Evolutionary conservation across 92 coral and sea anemone species (phyloP), one percentile per base, ranked within the genome.

Genomic region (Pocillopora meandrina): DNA sequence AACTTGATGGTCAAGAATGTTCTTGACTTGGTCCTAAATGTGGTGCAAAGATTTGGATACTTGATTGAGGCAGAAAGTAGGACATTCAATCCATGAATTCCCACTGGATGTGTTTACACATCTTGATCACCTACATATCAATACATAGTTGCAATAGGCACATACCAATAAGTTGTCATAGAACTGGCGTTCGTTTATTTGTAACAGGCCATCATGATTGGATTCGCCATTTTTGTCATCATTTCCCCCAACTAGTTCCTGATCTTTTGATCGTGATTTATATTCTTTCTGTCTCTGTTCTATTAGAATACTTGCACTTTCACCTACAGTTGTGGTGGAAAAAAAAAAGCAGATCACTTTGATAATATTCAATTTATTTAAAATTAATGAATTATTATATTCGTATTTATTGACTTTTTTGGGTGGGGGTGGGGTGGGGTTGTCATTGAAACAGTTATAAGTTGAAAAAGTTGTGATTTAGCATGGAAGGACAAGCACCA

Each of bases 81-180:
- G 61, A 57, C 14, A 57, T 57, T 57, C 11, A 14, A 9, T 14
- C 14, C 61, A 57, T 57, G 10, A 9, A 57, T 57, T 57, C 14
- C 31, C 66, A 62, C 4, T 62, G 66, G 66, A 62, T 69, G 16
- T 69, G 31, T 26, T 26, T 26, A 26, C 31, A 26, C 31, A 26
- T 26, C 31, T 26, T 26, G 0, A 26, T 26, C 31, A 26, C 31
- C 31, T 26, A 26, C 31, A 26, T 26, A 26, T 26, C 31, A 26
- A 26, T 26, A 26, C 31, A 26, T 26, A 26, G 0, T 26, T 42
- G 33, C 15, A 72, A 19, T 72, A 12, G 31, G 14, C 20, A 67
- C 88, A 78, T 86, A 93, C 98, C 87, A 93, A 83, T 14, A 93
- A 88, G 23, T 91, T 89, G 76, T 91, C 98, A 63, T 93, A 93